Percentiles rank a stretch among this genome's conserved stretches.
phyloP scores from a whole-genome alignment of 2,113 vertebrate species.

The Crotalus viridis region DNA sequence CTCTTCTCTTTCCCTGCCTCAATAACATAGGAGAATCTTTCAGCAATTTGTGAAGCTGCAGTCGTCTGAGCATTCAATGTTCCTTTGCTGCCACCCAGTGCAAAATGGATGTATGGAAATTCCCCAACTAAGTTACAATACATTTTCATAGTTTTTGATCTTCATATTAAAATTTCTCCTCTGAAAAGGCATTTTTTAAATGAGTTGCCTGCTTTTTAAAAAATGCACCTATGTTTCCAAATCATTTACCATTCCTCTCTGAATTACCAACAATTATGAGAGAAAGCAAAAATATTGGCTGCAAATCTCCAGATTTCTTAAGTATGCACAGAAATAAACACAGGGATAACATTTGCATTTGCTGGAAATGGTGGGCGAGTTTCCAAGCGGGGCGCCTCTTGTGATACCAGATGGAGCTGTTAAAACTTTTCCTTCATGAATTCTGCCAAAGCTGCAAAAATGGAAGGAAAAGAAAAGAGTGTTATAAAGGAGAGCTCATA shows the following conservation, averaged over 20 bases:
- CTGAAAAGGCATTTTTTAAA: neutral
- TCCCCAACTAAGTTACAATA: neutral
- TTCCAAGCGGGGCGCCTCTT: neutral
- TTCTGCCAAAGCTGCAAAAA: neutral
- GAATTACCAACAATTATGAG: neutral
- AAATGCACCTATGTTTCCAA: neutral
- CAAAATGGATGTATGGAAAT: neutral
- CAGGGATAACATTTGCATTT: neutral
- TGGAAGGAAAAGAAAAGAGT: neutral
- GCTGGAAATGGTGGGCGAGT: neutral
- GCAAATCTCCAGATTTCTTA: neutral
- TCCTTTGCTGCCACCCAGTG: constrained; percentile 86
- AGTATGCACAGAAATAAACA: neutral
- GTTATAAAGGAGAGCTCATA: neutral
- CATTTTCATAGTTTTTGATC: neutral
- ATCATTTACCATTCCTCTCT: neutral
- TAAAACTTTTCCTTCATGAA: neutral
- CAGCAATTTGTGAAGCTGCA: neutral
- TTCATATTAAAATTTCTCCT: neutral
- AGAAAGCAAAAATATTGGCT: neutral
- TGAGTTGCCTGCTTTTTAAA: neutral
- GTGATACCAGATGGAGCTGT: neutral
- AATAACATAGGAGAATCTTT: constrained; percentile 13
- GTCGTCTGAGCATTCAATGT: constrained; percentile 49
- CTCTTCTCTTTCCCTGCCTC: neutral